phyloP scores from a whole-genome alignment of 2,888 invertebrate species.

The Sycophila texana region DNA sequence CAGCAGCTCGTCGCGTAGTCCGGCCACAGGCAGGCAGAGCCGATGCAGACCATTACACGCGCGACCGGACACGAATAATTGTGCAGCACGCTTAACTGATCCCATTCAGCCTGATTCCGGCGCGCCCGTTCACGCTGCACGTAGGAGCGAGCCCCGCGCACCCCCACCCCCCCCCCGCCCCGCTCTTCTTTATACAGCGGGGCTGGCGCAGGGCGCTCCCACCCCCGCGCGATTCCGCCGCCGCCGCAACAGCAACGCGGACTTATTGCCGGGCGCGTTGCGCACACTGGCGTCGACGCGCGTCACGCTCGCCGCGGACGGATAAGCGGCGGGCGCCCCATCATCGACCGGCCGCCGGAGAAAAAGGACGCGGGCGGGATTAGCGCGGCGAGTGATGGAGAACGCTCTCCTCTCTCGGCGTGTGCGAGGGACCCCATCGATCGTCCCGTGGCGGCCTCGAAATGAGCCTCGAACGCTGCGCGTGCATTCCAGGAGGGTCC shows the following conservation, averaged over 20 bases:
- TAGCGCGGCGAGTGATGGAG: not conserved
- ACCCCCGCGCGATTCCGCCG: not conserved
- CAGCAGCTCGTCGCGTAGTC: not conserved
- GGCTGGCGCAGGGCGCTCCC: not conserved
- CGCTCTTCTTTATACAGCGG: slow-evolving; percentile 19
- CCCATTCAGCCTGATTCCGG: slow-evolving; percentile 76
- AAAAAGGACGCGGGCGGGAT: not conserved
- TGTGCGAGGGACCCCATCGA: not conserved
- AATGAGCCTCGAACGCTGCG: no score
- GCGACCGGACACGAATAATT: slow-evolving; percentile 81
- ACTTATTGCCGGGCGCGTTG: not conserved
- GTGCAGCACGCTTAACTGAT: slow-evolving; percentile 82
- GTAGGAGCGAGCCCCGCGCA: slow-evolving; percentile 21
- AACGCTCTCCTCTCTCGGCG: not conserved
- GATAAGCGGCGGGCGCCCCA: not conserved
- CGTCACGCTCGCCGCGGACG: not conserved
- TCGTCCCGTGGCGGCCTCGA: not conserved
- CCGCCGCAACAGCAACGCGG: slow-evolving; percentile 24
- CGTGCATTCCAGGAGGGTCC: not conserved
- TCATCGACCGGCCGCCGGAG: not conserved
- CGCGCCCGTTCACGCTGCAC: slow-evolving; percentile 53
- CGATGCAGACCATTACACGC: slow-evolving; percentile 81
- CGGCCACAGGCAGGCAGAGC: slow-evolving; percentile 69
- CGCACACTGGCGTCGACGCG: not conserved
- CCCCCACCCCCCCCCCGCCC: slow-evolving; percentile 56